A percentile compares a stretch with the other conserved stretches of the same genome.
These are phyloP conservation scores for Chitala chitala DNA, from an alignment of 2,113 vertebrate genomes.

Conservation along the genomic window DNA sequence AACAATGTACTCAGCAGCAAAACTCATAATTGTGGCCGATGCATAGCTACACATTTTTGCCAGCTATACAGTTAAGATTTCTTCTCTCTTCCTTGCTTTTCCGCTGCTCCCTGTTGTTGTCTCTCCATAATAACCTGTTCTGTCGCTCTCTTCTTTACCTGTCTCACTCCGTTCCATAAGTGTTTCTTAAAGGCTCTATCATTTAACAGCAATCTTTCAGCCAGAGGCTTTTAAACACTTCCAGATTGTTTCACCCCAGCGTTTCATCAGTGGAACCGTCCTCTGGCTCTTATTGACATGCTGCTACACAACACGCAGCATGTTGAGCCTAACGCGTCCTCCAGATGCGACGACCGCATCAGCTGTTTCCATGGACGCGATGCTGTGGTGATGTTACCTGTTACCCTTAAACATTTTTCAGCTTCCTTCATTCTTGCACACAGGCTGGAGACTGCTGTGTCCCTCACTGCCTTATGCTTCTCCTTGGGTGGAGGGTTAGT, in stretches of 20 bases:
- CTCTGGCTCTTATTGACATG: slow-evolving; percentile 43
- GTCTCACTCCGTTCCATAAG: slow-evolving; percentile 26
- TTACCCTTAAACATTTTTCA: slow-evolving; percentile 33
- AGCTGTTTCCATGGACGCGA: slow-evolving; percentile 43
- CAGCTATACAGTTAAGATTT: slow-evolving; percentile 16
- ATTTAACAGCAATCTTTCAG: slow-evolving; percentile 37
- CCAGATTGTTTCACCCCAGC: slow-evolving; percentile 20
- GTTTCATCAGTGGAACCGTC: slow-evolving; percentile 37
- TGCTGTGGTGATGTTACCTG: slow-evolving; percentile 1
- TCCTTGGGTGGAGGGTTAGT: not conserved
- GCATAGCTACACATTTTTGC: slow-evolving; percentile 18
- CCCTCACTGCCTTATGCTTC: slow-evolving; percentile 1
- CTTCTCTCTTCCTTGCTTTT: slow-evolving; percentile 30
- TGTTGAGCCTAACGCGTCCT: slow-evolving; percentile 42
- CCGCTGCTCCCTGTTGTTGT: slow-evolving; percentile 29
- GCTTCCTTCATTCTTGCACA: slow-evolving; percentile 29
- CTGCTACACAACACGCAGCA: slow-evolving; percentile 49
- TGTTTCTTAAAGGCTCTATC: slow-evolving; percentile 29
- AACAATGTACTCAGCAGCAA: slow-evolving; percentile 30
- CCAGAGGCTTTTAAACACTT: slow-evolving; percentile 29
- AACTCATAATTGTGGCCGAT: slow-evolving; percentile 20
- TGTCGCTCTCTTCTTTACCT: slow-evolving; percentile 16
- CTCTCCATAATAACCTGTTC: slow-evolving; percentile 31
- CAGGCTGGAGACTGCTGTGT: slow-evolving; percentile 15
- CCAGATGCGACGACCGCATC: slow-evolving; percentile 27